phyloP scores from a whole-genome alignment of 2,888 invertebrate genomes.

The Pseudococcus longispinus region DNA sequence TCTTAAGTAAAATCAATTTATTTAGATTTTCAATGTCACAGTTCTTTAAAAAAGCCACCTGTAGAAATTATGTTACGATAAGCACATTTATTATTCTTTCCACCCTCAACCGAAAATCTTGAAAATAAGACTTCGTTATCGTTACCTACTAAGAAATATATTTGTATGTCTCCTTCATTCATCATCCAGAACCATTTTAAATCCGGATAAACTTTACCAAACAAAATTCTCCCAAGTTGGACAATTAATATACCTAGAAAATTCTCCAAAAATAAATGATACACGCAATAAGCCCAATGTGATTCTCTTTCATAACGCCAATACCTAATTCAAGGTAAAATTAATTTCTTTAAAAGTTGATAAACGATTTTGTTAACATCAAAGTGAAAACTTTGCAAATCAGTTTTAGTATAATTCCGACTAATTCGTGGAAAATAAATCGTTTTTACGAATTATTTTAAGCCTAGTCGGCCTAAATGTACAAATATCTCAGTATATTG shows the following conservation, averaged over 20 bases:
- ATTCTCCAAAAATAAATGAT: not conserved
- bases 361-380: constrained; percentile 2
- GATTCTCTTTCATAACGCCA: not conserved
- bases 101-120: too few relatives aligned
- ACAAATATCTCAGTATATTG: not conserved
- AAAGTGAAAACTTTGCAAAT: constrained; percentile 12
- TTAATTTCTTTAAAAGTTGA: constrained; percentile 30
- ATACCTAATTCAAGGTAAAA: constrained; percentile 6
- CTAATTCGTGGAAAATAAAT: not conserved
- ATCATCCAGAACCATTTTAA: not conserved
- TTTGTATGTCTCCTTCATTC: not conserved
- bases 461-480: not conserved
- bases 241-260: not conserved
- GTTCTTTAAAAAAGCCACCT: too few relatives aligned
- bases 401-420: not conserved
- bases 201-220: not conserved
- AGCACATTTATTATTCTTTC: too few relatives aligned
- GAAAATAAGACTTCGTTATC: not conserved
- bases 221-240: not conserved
- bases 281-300: not conserved
- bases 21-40: too few relatives aligned
- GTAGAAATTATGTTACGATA: too few relatives aligned
- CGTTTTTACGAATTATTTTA: not conserved
- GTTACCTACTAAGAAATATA: not conserved
- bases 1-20: too few relatives aligned